A percentile compares a stretch with the other conserved stretches of the same genome.
These are phyloP conservation scores for Megalopta genalis DNA, from an alignment of 1,140 invertebrate species.

Conservation along the genomic window DNA sequence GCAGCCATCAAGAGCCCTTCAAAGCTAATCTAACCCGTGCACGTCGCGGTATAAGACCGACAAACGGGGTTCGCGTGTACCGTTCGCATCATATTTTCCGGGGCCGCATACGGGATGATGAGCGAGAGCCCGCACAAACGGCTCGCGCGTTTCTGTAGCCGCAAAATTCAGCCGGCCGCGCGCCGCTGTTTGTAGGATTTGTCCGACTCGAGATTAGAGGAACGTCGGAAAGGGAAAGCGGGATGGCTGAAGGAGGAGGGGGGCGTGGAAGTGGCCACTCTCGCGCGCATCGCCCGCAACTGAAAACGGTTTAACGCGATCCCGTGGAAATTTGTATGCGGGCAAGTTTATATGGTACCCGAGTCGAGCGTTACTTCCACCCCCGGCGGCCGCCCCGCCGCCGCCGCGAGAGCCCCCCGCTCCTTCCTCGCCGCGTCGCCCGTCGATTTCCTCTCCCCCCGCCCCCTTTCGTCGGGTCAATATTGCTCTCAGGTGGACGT, in stretches of 20 bases:
- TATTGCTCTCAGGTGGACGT: constrained; percentile 35
- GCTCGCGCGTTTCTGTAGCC: background rate
- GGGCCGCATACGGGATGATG: too few relatives aligned
- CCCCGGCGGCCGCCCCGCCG: background rate
- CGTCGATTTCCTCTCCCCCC: constrained; percentile 7
- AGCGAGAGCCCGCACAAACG: too few relatives aligned
- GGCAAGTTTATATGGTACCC: constrained; percentile 68
- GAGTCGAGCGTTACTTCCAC: constrained; percentile 54
- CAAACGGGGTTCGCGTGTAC: too few relatives aligned
- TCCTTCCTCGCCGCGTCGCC: background rate
- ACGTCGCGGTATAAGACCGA: too few relatives aligned
- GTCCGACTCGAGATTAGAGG: constrained; percentile 17
- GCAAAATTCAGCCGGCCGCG: constrained; percentile 33
- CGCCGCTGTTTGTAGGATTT: background rate
- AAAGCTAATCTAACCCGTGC: too few relatives aligned
- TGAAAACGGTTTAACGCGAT: constrained; percentile 64
- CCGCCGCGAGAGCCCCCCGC: background rate
- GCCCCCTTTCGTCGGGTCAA: constrained; percentile 21
- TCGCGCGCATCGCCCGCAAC: constrained; percentile 20
- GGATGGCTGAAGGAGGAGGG: background rate
- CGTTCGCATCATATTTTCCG: too few relatives aligned
- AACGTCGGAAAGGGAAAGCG: background rate
- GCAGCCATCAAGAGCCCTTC: too few relatives aligned
- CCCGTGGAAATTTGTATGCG: constrained; percentile 68
- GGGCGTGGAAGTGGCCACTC: background rate